phyloP scores from a whole-genome alignment of 2,888 invertebrate genomes.

The Acrocera orbiculus region DNA sequence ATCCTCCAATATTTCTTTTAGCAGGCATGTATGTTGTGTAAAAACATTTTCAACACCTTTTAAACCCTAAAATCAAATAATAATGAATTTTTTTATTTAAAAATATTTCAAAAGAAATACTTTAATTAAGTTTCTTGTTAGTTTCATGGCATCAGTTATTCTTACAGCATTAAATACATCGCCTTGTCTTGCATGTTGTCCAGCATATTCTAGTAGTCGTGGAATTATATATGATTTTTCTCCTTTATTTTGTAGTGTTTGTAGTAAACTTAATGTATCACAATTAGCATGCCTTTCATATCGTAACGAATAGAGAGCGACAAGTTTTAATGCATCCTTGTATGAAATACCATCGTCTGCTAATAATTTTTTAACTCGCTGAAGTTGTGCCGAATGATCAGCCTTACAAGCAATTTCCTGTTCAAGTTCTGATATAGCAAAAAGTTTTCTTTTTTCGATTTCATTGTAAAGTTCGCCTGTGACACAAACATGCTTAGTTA shows the following conservation, averaged over 20 bases:
- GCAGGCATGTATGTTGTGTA: conserved; percentile 90
- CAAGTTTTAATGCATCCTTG: conserved; percentile 70
- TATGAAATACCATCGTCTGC: conserved; percentile 50
- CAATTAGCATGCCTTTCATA: conserved; percentile 83
- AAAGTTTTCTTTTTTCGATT: conserved; percentile 56
- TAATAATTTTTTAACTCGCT: conserved; percentile 65
- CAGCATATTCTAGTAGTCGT: conserved; percentile 68
- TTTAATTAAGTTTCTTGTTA: conserved; percentile 33
- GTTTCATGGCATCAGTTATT: conserved; percentile 82
- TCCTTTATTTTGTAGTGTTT: conserved; percentile 52
- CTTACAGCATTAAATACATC: conserved; percentile 80
- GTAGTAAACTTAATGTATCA: conserved; percentile 58
- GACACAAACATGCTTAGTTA: conserved; percentile 92
- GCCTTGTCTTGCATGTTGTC: conserved; percentile 58
- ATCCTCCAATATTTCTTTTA: conserved; percentile 79
- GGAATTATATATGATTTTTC: conserved; percentile 44
- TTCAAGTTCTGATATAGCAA: conserved; percentile 85
- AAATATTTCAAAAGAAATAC: conserved; percentile 10
- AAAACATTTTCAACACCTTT: conserved; percentile 98
- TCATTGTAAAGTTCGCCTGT: conserved; percentile 85
- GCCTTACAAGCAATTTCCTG: conserved; percentile 84
- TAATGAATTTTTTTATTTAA: not conserved
- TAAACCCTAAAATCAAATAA: conserved; percentile 38
- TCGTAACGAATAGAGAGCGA: conserved; percentile 81
- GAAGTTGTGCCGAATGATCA: conserved; percentile 60